These are phyloP conservation scores for Nowickia ferox DNA, from an alignment of 2,888 invertebrate genomes.

Conservation along the genomic window DNA sequence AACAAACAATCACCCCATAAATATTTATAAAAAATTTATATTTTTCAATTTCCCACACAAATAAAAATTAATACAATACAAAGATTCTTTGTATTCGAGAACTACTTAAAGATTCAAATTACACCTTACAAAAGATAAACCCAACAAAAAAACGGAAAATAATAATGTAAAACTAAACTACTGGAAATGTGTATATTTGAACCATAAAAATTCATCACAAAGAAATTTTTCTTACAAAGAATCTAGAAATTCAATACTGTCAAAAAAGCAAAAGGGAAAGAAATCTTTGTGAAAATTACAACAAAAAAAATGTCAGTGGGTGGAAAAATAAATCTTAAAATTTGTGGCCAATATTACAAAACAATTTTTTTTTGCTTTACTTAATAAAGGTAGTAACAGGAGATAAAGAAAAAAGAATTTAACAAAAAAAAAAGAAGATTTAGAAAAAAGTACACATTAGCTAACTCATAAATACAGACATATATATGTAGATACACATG, in stretches of 20 bases:
- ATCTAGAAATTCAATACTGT: slow-evolving; percentile 34
- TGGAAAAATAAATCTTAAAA: slow-evolving; percentile 32
- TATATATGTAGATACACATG: not conserved
- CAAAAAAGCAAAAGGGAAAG: not conserved
- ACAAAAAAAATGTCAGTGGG: not conserved
- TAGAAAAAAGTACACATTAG: slow-evolving; percentile 5
- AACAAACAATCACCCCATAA: not conserved
- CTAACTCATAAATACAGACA: not conserved
- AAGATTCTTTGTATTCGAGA: not conserved
- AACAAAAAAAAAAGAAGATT: not conserved
- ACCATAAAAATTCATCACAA: slow-evolving; percentile 3
- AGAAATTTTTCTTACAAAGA: not conserved
- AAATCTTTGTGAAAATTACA: not conserved
- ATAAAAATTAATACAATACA: not conserved
- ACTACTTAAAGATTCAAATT: slow-evolving; percentile 24
- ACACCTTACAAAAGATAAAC: not conserved
- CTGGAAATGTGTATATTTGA: slow-evolving; percentile 18
- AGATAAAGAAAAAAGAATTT: slow-evolving; percentile 32
- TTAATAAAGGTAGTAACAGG: not conserved
- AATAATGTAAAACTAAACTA: slow-evolving; percentile 15
- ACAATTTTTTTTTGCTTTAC: not conserved
- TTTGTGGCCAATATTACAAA: slow-evolving; percentile 22
- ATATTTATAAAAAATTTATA: not conserved
- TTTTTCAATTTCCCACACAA: slow-evolving; percentile 5
- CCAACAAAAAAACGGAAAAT: slow-evolving; percentile 2